Evolutionary conservation across 2,113 vertebrate species (phyloP).

Genomic region (Gasterosteus aculeatus): DNA sequence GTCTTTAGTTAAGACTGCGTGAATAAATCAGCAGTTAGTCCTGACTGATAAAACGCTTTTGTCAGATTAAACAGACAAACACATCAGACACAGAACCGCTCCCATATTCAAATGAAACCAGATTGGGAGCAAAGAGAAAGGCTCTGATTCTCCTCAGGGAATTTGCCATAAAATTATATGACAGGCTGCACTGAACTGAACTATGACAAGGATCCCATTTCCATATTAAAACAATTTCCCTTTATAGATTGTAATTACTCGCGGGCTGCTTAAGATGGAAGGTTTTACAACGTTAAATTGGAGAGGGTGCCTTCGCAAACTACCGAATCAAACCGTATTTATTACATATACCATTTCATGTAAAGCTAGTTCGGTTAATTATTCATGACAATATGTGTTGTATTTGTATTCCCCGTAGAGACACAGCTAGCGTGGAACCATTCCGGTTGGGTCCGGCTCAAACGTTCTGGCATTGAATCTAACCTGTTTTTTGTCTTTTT

Average conservation of each 20-base stretch:
- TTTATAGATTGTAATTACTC: constrained; percentile 64
- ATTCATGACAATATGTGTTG: constrained; percentile 56
- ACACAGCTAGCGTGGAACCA: not conserved
- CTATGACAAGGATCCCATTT: constrained; percentile 63
- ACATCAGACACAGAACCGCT: constrained; percentile 28
- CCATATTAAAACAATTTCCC: constrained; percentile 65
- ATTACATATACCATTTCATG: constrained; percentile 38
- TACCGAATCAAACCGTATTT: constrained; percentile 12
- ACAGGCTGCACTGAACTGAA: constrained; percentile 58
- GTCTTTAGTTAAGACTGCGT: constrained; percentile 50
- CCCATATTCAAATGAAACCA: constrained; percentile 23
- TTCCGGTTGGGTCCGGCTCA: constrained; percentile 6
- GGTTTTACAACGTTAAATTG: constrained; percentile 53
- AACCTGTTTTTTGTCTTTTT: constrained; percentile 33
- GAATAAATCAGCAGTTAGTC: constrained; percentile 31
- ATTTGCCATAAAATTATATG: constrained; percentile 61
- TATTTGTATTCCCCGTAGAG: constrained; percentile 36
- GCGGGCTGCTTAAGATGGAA: constrained; percentile 37
- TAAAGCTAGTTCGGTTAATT: constrained; percentile 41
- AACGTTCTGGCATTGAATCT: constrained; percentile 26
- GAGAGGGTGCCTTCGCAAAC: constrained; percentile 19
- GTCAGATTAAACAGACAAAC: constrained; percentile 52
- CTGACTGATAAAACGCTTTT: constrained; percentile 37
- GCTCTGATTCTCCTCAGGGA: constrained; percentile 49
- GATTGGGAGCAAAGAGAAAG: constrained; percentile 34